A percentile compares a stretch with the other conserved stretches of the same genome.
phyloP scores from a whole-genome alignment of 2,888 invertebrate genomes.

The Dysmachus trigonus region DNA sequence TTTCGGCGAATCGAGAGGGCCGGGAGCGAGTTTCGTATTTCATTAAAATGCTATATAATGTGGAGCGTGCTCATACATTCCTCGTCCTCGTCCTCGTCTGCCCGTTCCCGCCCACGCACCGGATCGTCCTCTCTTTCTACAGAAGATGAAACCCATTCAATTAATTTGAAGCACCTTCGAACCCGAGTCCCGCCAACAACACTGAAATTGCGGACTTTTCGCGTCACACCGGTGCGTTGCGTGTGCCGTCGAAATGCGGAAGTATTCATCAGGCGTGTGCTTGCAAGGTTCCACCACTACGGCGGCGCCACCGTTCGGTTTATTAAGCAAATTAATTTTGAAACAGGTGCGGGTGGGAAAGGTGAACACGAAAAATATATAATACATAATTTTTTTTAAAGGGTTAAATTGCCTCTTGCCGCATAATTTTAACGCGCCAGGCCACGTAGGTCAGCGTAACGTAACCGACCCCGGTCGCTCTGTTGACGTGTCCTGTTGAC shows the following conservation, averaged over 20 bases:
- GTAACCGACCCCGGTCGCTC: too few species aligned
- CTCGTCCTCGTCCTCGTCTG: not conserved
- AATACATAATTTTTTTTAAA: not conserved
- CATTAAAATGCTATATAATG: slow-evolving; percentile 17
- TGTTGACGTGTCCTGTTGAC: not conserved
- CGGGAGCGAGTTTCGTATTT: not conserved
- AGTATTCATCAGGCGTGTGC: slow-evolving; percentile 17
- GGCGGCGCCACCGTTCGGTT: not conserved
- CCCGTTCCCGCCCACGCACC: not conserved
- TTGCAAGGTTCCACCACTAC: not conserved
- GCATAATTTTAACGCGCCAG: not conserved
- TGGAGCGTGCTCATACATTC: not conserved
- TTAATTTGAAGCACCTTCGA: not conserved
- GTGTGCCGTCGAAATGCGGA: not conserved
- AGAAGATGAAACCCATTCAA: not conserved
- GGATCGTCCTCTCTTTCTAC: not conserved
- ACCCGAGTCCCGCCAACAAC: not conserved
- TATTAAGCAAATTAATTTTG: slow-evolving; percentile 33
- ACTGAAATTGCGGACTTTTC: not conserved
- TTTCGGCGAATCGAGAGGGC: not conserved
- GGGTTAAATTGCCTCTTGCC: not conserved
- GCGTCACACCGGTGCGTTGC: not conserved
- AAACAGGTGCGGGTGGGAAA: not conserved
- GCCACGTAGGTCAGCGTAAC: not conserved
- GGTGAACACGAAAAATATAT: not conserved